Conservation (phyloP, 1,140 invertebrate species). For the Agrilus planipennis region DNA sequence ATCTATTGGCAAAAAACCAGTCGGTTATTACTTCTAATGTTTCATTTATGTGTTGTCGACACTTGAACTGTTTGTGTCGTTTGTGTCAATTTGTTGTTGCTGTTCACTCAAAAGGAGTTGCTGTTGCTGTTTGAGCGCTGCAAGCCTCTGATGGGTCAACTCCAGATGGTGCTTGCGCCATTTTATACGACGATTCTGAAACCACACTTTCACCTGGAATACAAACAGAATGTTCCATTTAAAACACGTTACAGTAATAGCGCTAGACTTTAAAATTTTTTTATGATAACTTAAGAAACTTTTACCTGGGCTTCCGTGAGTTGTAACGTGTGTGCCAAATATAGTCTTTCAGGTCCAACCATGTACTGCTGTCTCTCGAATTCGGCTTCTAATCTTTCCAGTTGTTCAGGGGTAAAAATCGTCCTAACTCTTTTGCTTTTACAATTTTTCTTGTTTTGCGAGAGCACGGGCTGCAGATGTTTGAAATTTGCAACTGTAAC, state of each 20-base stretch:
- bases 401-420: slow-evolving; percentile 88
- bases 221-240: background rate
- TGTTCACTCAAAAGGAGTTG: slow-evolving; percentile 23
- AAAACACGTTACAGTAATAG: background rate
- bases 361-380: slow-evolving; percentile 92
- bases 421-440: slow-evolving; percentile 73
- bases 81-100: slow-evolving; percentile 20
- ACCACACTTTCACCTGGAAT: slow-evolving; percentile 89
- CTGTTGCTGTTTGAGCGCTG: slow-evolving; percentile 55
- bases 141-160: slow-evolving; percentile 75
- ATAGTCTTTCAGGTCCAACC: slow-evolving; percentile 84
- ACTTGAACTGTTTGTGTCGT: slow-evolving; percentile 29
- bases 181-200: slow-evolving; percentile 92
- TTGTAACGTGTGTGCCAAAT: slow-evolving; percentile 75
- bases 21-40: background rate
- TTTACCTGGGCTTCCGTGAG: slow-evolving; percentile 81
- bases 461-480: slow-evolving; percentile 19
- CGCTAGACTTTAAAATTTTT: background rate
- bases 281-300: slow-evolving; percentile 2
- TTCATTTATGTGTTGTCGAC: slow-evolving; percentile 26
- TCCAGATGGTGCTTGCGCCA: slow-evolving; percentile 91
- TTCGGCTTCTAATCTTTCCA: slow-evolving; percentile 81
- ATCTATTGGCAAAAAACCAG: background rate
- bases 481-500: slow-evolving; percentile 26
- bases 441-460: slow-evolving; percentile 26